phyloP scores from a whole-genome alignment of 2,113 vertebrate genomes.

The Ivindomyrus marchei region DNA sequence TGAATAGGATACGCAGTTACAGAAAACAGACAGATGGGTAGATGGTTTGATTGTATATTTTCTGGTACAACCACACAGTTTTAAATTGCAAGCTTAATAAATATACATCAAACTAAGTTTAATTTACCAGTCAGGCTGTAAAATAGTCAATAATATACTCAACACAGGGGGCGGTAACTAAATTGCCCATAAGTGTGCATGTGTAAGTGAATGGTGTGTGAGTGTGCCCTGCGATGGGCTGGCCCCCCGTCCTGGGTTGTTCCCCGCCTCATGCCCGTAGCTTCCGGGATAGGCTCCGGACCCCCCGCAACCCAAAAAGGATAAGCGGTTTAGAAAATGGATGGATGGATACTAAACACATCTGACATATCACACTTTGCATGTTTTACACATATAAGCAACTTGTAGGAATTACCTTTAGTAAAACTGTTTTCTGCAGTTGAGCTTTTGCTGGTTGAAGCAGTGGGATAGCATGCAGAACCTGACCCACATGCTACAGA shows the following conservation, averaged over 20 bases:
- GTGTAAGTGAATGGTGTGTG: too few species aligned
- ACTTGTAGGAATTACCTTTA: conserved; percentile 31
- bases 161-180: background rate
- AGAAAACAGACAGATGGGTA: background rate
- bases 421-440: conserved; percentile 21
- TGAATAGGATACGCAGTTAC: background rate
- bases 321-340: too few species aligned
- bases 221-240: too few species aligned
- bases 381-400: background rate
- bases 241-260: too few species aligned
- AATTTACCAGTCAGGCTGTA: background rate
- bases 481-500: conserved; percentile 47
- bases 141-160: background rate
- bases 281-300: too few species aligned
- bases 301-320: too few species aligned
- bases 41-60: background rate
- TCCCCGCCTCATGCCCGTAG: too few species aligned
- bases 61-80: background rate
- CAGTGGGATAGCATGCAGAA: conserved; percentile 46
- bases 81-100: background rate
- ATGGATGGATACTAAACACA: background rate
- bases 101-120: background rate
- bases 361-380: background rate
- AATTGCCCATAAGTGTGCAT: too few species aligned
- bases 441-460: conserved; percentile 46